These are phyloP conservation scores for Labia minor DNA, from an alignment of 2,888 invertebrate genomes.

Conservation along the genomic window DNA sequence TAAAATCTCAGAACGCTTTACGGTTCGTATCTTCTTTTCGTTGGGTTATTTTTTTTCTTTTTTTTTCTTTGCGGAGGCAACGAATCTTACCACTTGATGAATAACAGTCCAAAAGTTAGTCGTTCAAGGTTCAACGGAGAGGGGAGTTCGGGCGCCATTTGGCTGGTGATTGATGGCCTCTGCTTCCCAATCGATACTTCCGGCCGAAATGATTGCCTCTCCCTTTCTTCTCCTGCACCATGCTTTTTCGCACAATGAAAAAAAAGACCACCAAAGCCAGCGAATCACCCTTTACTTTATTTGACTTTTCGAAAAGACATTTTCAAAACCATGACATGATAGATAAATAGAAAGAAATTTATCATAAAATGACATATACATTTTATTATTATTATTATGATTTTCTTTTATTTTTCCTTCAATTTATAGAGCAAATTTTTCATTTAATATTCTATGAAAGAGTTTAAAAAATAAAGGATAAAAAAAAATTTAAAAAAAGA, in stretches of 20 bases:
- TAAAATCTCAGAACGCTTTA: conserved; percentile 1
- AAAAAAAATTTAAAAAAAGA: too few species aligned
- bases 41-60: too few species aligned
- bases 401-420: too few species aligned
- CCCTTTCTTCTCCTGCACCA: not conserved
- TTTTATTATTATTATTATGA: too few species aligned
- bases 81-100: conserved; percentile 7
- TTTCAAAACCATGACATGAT: not conserved
- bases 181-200: conserved; percentile 5
- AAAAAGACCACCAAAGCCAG: conserved; percentile 1
- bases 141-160: not conserved
- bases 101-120: not conserved
- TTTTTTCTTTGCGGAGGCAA: not conserved
- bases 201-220: conserved; percentile 3
- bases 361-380: too few species aligned
- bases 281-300: not conserved
- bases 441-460: too few species aligned
- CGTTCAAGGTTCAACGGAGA: not conserved
- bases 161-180: conserved; percentile 4
- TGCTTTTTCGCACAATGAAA: not conserved
- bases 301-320: not conserved
- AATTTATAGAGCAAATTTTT: too few species aligned
- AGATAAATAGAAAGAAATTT: not conserved
- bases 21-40: not conserved
- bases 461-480: too few species aligned